These are phyloP conservation scores for Tenebrio molitor DNA, from an alignment of 1,140 invertebrate species.

Conservation along the genomic window DNA sequence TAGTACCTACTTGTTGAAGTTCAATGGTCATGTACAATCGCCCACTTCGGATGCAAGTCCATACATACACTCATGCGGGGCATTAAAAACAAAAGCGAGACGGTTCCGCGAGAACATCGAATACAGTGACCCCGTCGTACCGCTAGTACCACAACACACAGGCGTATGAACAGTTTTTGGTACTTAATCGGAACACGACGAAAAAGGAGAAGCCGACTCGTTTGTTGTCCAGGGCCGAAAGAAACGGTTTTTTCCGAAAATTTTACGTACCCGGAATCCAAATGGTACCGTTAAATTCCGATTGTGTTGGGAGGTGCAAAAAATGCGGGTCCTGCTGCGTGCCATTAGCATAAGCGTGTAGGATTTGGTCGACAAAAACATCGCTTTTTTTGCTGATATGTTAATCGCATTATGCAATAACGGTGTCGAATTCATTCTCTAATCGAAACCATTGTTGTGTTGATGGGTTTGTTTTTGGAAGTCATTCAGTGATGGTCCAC, in stretches of 20 bases:
- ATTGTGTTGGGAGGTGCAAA: background rate
- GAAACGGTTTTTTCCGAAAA: background rate
- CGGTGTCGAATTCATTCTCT: background rate
- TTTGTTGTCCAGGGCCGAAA: background rate
- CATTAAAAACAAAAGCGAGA: constrained; percentile 25
- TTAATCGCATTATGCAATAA: background rate
- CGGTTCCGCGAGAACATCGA: background rate
- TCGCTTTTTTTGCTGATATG: background rate
- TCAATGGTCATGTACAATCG: constrained; percentile 5
- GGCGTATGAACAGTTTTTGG: background rate
- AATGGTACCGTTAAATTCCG: background rate
- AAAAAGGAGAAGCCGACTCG: constrained; percentile 4
- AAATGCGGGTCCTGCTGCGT: background rate
- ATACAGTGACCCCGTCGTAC: constrained; percentile 1
- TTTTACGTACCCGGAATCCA: background rate
- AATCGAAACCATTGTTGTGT: too few relatives aligned
- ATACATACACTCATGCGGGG: constrained; percentile 23
- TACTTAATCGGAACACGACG: background rate
- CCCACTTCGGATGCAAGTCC: constrained; percentile 16
- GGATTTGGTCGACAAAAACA: background rate
- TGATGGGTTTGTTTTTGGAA: too few relatives aligned
- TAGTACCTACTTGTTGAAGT: too few relatives aligned
- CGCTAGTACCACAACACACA: background rate
- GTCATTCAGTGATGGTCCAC: too few relatives aligned
- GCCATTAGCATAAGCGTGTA: background rate